Conservation (phyloP, 2,797 vertebrate genomes). For the Geotrypetes seraphini region DNA sequence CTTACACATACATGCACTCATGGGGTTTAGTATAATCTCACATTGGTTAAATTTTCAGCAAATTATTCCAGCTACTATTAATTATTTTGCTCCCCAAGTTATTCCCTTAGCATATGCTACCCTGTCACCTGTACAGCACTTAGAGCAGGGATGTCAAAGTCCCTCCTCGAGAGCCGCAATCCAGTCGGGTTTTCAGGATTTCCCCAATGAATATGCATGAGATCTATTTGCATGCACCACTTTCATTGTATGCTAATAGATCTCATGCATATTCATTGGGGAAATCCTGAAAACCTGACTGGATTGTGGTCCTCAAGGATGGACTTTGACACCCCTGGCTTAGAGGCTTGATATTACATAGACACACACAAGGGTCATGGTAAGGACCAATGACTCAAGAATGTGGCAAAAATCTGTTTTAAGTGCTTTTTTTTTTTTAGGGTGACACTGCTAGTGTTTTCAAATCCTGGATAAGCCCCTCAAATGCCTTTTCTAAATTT, state of each 20-base stretch:
- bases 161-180: conserved; percentile 21
- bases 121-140: conserved; percentile 29
- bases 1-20: no score
- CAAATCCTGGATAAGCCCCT: conserved; percentile 29
- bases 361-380: conserved; percentile 22
- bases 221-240: no score
- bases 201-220: no score
- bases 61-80: conserved; percentile 21
- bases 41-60: conserved; percentile 22
- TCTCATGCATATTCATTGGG: no score
- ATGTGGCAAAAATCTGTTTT: conserved; percentile 48
- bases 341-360: no score
- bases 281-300: no score
- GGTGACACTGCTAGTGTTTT: conserved; percentile 8
- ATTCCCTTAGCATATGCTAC: conserved; percentile 22
- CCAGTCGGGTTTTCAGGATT: no score
- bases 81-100: conserved; percentile 16
- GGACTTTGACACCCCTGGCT: no score
- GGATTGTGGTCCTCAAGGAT: no score
- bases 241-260: no score
- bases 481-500: conserved; percentile 15
- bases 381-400: conserved; percentile 29
- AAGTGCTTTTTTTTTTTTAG: conserved; percentile 50
- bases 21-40: conserved; percentile 25
- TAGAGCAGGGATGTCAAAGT: conserved; percentile 28